Conservation (phyloP, 2,888 invertebrate genomes). For the Drosophila eohydei region DNA sequence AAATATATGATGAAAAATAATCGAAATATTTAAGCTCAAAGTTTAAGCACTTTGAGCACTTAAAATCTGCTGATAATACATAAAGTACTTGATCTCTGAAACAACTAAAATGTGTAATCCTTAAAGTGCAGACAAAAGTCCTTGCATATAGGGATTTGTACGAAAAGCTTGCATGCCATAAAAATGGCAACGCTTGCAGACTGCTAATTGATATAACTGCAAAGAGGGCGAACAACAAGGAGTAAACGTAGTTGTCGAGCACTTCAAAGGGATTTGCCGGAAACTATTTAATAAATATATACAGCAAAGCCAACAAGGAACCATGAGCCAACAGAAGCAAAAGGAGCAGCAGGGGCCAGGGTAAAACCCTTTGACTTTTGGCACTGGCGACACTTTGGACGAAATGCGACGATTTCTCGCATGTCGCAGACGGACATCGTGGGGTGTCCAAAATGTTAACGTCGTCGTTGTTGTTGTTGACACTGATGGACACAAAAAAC, state of each 20-base stretch:
- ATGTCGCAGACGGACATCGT: conserved; percentile 48
- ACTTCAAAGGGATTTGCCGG: conserved; percentile 61
- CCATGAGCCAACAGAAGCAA: neutral
- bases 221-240: neutral
- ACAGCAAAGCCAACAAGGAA: neutral
- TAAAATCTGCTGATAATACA: neutral
- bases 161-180: conserved; percentile 34
- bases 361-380: conserved; percentile 60
- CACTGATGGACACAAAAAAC: conserved; percentile 62
- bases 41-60: neutral
- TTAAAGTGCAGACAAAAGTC: conserved; percentile 28
- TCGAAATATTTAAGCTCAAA: neutral
- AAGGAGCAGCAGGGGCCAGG: neutral
- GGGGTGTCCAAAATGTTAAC: conserved; percentile 41
- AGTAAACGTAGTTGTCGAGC: conserved; percentile 38
- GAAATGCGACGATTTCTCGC: conserved; percentile 59
- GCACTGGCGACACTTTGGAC: conserved; percentile 41
- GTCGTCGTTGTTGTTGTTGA: conserved; percentile 35
- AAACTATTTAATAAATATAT: conserved; percentile 62
- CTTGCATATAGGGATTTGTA: conserved; percentile 40
- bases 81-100: conserved; percentile 9
- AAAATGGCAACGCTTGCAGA: conserved; percentile 19
- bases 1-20: neutral
- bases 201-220: conserved; percentile 50
- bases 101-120: conserved; percentile 3